A percentile compares a stretch with the other conserved stretches of the same genome.
phyloP scores from a whole-genome alignment of 2,113 vertebrate species.

The Syrrhaptes paradoxus region DNA sequence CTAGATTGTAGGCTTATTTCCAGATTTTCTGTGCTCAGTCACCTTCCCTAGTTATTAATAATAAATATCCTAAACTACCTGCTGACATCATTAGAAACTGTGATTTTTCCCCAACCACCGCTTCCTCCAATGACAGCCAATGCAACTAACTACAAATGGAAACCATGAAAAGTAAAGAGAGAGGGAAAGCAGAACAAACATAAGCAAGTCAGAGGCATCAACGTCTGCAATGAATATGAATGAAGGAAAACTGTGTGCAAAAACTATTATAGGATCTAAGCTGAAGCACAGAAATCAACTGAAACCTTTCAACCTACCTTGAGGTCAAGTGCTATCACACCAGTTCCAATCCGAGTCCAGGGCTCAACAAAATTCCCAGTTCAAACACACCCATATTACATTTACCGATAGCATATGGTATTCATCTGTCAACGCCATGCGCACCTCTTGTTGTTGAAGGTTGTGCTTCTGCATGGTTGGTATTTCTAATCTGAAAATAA shows the following conservation, averaged over 20 bases:
- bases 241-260: not conserved
- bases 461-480: not conserved
- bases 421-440: fast-evolving
- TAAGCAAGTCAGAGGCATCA: not conserved
- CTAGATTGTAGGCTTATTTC: not conserved
- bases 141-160: not conserved
- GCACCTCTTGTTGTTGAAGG: not conserved
- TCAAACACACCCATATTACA: not conserved
- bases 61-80: not conserved
- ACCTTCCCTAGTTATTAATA: not conserved
- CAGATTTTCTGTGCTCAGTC: not conserved
- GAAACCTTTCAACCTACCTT: not conserved
- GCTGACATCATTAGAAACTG: not conserved
- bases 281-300: not conserved
- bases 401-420: fast-evolving
- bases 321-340: not conserved
- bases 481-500: not conserved
- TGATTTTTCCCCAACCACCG: not conserved
- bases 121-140: not conserved
- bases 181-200: not conserved
- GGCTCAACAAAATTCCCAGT: not conserved
- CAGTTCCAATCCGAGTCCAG: not conserved
- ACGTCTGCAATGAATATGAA: not conserved
- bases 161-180: not conserved
- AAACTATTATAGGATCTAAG: not conserved